Conservation (phyloP, 2,888 invertebrate species). For the Petrolisthes cinctipes region DNA sequence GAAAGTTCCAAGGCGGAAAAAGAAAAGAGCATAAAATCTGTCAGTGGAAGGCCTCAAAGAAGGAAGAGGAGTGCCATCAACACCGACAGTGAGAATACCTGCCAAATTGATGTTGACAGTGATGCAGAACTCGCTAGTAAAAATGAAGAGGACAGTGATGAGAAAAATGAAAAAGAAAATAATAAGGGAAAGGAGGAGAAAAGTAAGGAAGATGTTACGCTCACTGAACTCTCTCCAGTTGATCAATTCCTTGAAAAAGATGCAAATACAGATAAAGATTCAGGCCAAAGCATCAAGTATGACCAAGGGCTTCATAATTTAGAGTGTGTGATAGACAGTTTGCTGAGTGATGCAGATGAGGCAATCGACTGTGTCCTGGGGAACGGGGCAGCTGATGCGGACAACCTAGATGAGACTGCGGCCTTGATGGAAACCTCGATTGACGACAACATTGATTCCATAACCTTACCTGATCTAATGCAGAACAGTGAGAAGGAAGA, state of each 20-base stretch:
- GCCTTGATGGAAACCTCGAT: background rate
- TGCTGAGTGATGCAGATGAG: slow-evolving; percentile 11
- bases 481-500: background rate
- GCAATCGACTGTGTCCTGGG: background rate
- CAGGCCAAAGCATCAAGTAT: background rate
- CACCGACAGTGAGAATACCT: background rate
- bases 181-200: background rate
- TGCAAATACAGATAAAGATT: background rate
- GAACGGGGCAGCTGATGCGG: background rate
- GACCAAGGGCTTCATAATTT: background rate
- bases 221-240: background rate
- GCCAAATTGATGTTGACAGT: background rate
- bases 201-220: background rate
- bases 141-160: background rate
- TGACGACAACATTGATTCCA: background rate
- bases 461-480: background rate
- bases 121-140: background rate
- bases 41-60: background rate
- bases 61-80: background rate
- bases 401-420: background rate
- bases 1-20: background rate
- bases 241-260: background rate
- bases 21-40: background rate
- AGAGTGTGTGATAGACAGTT: background rate
- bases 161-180: background rate